Percentiles rank a stretch among this genome's conserved stretches.
Evolutionary conservation across 2,888 invertebrate species (phyloP).

Genomic region (Buathra laborator): DNA sequence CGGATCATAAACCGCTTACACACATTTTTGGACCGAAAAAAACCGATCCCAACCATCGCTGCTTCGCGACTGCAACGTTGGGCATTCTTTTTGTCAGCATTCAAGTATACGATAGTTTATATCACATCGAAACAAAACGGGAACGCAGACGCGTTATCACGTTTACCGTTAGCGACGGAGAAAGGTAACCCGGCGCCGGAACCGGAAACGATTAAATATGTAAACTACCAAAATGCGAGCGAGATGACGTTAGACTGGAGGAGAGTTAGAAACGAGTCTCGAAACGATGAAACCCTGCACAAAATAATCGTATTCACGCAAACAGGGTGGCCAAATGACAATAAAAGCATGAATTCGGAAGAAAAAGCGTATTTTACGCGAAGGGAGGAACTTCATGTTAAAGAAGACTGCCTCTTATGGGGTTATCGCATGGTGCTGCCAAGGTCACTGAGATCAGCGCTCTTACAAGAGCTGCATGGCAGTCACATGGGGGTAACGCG

Average conservation of each 20-base stretch:
- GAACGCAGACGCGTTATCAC: constrained; percentile 44
- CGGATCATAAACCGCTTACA: constrained; percentile 54
- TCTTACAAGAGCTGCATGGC: constrained; percentile 28
- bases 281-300: constrained; percentile 10
- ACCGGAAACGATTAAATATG: constrained; percentile 23
- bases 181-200: constrained; percentile 43
- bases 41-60: constrained; percentile 37
- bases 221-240: constrained; percentile 11
- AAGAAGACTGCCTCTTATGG: constrained; percentile 58
- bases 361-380: constrained; percentile 9
- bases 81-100: constrained; percentile 31
- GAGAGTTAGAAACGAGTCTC: constrained; percentile 12
- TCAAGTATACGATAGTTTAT: not conserved
- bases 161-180: constrained; percentile 39
- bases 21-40: constrained; percentile 41
- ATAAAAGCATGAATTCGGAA: not conserved
- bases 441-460: constrained; percentile 7
- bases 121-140: constrained; percentile 42
- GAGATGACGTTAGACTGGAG: constrained; percentile 23
- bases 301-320: constrained; percentile 40
- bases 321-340: constrained; percentile 50
- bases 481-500: constrained; percentile 51
- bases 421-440: constrained; percentile 57
- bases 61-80: constrained; percentile 44
- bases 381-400: constrained; percentile 19